Percentiles rank a stretch among this genome's conserved stretches.
phyloP scores from a whole-genome alignment of 2,797 vertebrate species.

The Gephyroberyx darwinii region DNA sequence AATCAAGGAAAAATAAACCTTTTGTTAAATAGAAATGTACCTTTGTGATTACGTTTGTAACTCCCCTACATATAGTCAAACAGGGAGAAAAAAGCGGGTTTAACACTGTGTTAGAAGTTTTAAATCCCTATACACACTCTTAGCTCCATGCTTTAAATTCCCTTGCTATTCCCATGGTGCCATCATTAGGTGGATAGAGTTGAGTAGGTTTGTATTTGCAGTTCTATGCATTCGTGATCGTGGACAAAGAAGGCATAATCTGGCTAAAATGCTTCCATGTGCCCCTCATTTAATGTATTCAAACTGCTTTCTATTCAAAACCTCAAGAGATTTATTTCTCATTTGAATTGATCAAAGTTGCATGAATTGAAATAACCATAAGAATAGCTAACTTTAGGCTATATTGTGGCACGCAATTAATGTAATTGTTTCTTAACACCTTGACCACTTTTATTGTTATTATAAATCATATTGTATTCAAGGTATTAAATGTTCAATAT shows the following conservation, averaged over 20 bases:
- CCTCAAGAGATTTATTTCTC: constrained; percentile 3
- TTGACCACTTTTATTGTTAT: background rate
- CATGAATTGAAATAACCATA: background rate
- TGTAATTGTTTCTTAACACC: constrained; percentile 3
- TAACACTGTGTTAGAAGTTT: constrained; percentile 20
- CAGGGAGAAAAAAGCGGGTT: constrained; percentile 3
- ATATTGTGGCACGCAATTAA: background rate
- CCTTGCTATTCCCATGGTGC: constrained; percentile 31
- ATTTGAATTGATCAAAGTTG: constrained; percentile 17
- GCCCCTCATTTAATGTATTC: constrained; percentile 21
- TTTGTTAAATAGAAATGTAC: constrained; percentile 1
- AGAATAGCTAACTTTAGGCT: background rate
- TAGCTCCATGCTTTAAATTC: constrained; percentile 47
- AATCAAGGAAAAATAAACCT: background rate
- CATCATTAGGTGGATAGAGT: constrained; percentile 34
- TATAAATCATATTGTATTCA: background rate
- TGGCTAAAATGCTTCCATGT: constrained; percentile 43
- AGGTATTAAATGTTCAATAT: background rate
- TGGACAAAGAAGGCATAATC: constrained; percentile 40
- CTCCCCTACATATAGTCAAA: constrained; percentile 17
- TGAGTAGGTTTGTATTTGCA: constrained; percentile 47
- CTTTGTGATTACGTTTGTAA: constrained; percentile 5
- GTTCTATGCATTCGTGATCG: constrained; percentile 41
- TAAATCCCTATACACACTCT: constrained; percentile 40
- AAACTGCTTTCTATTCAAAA: constrained; percentile 4